A percentile compares a stretch with the other conserved stretches of the same genome.
phyloP scores from a whole-genome alignment of 2,797 vertebrate species.

The Acrossocheilus wenchowensis region DNA sequence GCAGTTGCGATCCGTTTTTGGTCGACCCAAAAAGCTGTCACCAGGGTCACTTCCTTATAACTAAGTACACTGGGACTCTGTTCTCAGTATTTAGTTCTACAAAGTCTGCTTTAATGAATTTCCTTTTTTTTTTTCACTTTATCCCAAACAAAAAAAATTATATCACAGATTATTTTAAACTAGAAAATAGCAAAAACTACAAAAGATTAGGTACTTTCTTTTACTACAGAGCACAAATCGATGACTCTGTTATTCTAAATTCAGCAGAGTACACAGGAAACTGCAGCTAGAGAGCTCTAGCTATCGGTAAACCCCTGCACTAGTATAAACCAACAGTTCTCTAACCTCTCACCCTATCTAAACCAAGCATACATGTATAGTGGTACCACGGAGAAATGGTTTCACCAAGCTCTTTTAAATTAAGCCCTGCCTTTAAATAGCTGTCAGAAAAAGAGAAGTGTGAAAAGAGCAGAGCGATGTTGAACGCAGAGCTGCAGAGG shows the following conservation, averaged over 20 bases:
- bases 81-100: slow-evolving; percentile 17
- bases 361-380: neutral
- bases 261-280: slow-evolving; percentile 50
- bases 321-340: slow-evolving; percentile 37
- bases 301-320: slow-evolving; percentile 24
- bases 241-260: neutral
- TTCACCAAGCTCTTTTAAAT: slow-evolving; percentile 48
- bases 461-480: slow-evolving; percentile 63
- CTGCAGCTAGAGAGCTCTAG: slow-evolving; percentile 36
- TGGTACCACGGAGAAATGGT: slow-evolving; percentile 25
- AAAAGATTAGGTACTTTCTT: neutral
- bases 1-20: slow-evolving; percentile 14
- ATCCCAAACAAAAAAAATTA: neutral
- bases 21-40: slow-evolving; percentile 57
- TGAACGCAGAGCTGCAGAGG: slow-evolving; percentile 54
- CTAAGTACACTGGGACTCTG: slow-evolving; percentile 2
- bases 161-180: neutral
- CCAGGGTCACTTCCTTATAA: slow-evolving; percentile 67
- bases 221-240: slow-evolving; percentile 5
- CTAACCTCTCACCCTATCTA: slow-evolving; percentile 12
- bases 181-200: slow-evolving; percentile 3
- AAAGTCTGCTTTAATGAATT: slow-evolving; percentile 1
- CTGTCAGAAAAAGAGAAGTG: slow-evolving; percentile 78
- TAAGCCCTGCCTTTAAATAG: slow-evolving; percentile 74
- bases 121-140: neutral